Conservation (phyloP, 2,113 vertebrate species). For the Callospermophilus lateralis region DNA sequence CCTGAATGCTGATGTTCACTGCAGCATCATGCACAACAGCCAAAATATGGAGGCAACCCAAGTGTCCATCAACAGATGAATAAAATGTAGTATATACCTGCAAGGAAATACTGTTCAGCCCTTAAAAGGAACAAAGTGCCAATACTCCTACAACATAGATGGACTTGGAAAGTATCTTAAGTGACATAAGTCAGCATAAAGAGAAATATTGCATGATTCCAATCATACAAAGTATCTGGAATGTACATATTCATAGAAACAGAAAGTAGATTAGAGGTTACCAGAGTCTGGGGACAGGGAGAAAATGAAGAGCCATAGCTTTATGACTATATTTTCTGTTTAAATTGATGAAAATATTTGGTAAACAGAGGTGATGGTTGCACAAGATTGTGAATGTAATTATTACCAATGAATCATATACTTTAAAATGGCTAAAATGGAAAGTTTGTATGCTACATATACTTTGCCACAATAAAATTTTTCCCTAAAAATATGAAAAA, state of each 20-base stretch:
- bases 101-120: neutral
- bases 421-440: no score
- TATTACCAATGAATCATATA: no score
- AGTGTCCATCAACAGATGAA: no score
- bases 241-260: no score
- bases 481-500: neutral
- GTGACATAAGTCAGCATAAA: no score
- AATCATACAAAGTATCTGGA: no score
- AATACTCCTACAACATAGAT: neutral
- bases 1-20: neutral
- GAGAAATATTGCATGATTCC: no score
- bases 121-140: neutral
- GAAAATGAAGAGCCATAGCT: neutral
- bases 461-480: neutral
- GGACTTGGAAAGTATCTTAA: neutral
- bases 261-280: neutral
- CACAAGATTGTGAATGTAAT: no score
- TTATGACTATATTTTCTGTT: neutral
- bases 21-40: neutral
- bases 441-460: neutral
- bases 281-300: neutral
- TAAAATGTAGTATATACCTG: neutral
- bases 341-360: neutral
- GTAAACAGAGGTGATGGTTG: neutral
- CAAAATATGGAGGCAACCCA: neutral